These are phyloP conservation scores for Camelus bactrianus DNA, from an alignment of 2,113 vertebrate species.

Conservation along the genomic window DNA sequence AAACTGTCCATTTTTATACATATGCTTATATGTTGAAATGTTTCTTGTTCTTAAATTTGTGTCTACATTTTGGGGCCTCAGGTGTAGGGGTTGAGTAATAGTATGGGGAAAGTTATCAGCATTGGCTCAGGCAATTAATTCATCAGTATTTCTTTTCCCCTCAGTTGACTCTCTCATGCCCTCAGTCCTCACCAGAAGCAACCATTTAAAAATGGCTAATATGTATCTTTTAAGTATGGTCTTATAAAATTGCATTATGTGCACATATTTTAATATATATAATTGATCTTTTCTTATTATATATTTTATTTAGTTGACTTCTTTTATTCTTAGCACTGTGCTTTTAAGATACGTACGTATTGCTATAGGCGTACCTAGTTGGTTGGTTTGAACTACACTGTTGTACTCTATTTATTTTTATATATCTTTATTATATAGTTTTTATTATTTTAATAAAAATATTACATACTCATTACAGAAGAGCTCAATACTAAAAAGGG, in stretches of 20 bases:
- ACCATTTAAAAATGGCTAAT: not conserved
- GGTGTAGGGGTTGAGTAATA: not conserved
- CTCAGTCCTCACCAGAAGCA: not conserved
- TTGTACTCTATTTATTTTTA: not conserved
- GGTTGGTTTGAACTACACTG: not conserved
- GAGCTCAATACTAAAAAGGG: not conserved
- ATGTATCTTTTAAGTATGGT: not conserved
- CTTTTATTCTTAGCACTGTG: constrained; percentile 28
- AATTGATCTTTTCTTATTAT: constrained; percentile 8
- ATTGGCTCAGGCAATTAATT: not conserved
- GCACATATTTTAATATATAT: constrained; percentile 8
- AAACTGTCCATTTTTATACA: not conserved
- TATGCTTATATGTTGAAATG: not conserved
- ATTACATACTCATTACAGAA: not conserved
- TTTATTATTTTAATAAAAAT: constrained; percentile 25
- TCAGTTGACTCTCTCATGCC: not conserved
- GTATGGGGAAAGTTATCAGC: not conserved
- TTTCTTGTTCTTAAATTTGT: not conserved
- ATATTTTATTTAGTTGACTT: constrained; percentile 23
- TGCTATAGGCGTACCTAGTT: not conserved
- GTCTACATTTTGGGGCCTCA: not conserved
- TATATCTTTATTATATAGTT: too few relatives aligned
- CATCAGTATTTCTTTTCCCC: not conserved
- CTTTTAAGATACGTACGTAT: constrained; percentile 6
- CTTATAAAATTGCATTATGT: not conserved